These are phyloP conservation scores for Ranitomeya imitator DNA, from an alignment of 2,113 vertebrate species.

Conservation along the genomic window DNA sequence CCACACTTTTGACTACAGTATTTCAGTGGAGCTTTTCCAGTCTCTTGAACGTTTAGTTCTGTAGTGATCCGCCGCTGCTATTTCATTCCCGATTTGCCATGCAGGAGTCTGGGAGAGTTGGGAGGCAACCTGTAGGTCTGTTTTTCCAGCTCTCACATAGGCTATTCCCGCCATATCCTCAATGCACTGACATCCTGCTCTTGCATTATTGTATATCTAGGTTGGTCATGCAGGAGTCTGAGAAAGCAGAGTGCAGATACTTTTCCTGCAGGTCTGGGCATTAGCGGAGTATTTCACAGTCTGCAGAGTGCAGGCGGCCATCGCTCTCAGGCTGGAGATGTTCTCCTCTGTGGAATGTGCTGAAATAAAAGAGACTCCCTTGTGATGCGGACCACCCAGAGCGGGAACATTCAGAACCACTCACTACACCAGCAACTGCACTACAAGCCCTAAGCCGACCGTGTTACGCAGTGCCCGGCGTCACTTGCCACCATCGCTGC, in stretches of 20 bases:
- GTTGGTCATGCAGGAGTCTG: not conserved
- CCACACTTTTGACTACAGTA: no score
- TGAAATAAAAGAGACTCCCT: not conserved
- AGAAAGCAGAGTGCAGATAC: not conserved
- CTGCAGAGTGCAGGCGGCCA: not conserved
- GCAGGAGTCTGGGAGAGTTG: not conserved
- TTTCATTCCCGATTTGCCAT: no score
- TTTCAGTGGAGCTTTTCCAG: no score
- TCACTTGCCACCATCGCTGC: not conserved
- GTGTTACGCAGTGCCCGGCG: not conserved
- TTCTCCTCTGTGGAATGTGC: constrained; percentile 4
- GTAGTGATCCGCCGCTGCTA: no score
- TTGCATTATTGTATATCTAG: no score
- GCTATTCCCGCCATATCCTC: no score
- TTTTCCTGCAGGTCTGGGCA: no score
- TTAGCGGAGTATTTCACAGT: not conserved
- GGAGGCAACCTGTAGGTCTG: no score
- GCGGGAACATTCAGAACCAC: no score
- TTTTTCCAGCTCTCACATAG: no score
- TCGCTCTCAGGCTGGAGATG: not conserved
- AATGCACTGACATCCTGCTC: no score
- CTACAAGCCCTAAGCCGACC: not conserved
- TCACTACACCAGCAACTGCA: not conserved
- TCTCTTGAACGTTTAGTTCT: no score
- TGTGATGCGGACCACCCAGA: not conserved